Evolutionary conservation across 2,797 vertebrate genomes (phyloP), one percentile per base, ranked within the genome.

Genomic region (Sebastes steindachneri): DNA sequence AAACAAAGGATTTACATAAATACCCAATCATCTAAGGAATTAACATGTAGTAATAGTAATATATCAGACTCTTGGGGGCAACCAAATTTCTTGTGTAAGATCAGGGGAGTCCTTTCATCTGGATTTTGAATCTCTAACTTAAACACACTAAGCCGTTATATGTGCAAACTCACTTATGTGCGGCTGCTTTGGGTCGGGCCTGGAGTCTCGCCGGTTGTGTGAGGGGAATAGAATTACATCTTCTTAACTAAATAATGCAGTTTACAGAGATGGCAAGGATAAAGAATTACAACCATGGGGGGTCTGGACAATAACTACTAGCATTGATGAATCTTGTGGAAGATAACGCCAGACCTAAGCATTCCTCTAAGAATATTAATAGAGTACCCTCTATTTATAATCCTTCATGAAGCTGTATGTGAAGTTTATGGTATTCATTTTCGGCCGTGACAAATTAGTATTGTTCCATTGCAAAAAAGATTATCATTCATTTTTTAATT

Each of bases 201-300:
- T 66, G 75, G 74, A 76, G 63, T 73, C 84, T 68, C 78, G 60
- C 80, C 76, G 85, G 80, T 82, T 76, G 73, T 80, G 91, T 83
- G 88, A 80, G 77, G 69, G 63, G 80, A 93, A 90, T 62, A 83
- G 67, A 95, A 94, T 95, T 79, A 93, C 84, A 83, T 86, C 79
- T 87, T 88, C 88, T 90, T 92, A 89, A 92, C 92, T 93, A 92
- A 96, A 95, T 93, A 93, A 95, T 92, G 92, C 89, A 92, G 92
- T 94, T 95, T 94, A 94, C 89, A 8, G 71, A 88, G 88, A 94
- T 92, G 92, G 92, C 91, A 92, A 86, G 84, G 83, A 95, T 94
- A 94, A 95, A 90, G 89, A 88, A 95, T 92, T 92, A 82, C 79
- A 90, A 67, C 87, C 71, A 7, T 75, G 91, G 94, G 93, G 91